A percentile compares a stretch with the other conserved stretches of the same genome.
Evolutionary conservation across 92 coral and sea anemone species (phyloP).

Genomic region (Porites cylindrica): DNA sequence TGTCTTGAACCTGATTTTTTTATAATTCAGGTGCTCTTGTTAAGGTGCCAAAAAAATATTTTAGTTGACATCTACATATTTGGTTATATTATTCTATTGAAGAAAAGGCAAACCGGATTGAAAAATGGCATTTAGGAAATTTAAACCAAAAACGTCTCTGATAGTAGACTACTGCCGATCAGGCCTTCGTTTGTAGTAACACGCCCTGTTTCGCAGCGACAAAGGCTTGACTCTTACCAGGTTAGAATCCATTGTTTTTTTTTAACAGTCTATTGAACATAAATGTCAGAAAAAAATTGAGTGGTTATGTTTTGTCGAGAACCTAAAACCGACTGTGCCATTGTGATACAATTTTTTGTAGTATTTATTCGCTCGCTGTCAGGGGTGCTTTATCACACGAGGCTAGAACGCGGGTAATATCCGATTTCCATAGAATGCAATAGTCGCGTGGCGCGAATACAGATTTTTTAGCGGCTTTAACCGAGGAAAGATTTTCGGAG

Average conservation of each 20-base stretch:
- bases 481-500: no score
- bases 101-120: no score
- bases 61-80: no score
- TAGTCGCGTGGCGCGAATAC: not conserved
- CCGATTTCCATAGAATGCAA: not conserved
- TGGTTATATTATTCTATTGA: no score
- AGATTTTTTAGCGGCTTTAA: not conserved
- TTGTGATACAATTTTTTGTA: slow-evolving; percentile 6
- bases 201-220: no score
- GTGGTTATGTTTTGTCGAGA: slow-evolving; percentile 2
- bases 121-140: no score
- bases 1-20: not conserved
- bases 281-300: not conserved
- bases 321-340: not conserved
- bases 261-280: no score
- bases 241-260: not conserved
- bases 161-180: no score
- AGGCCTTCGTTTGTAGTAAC: no score
- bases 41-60: not conserved
- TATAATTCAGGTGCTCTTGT: not conserved
- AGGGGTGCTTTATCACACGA: not conserved
- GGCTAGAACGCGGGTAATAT: slow-evolving; percentile 8
- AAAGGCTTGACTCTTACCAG: not conserved
- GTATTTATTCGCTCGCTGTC: slow-evolving; percentile 3
- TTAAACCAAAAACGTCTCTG: no score